A percentile compares a stretch with the other conserved stretches of the same genome.
Conservation (phyloP, 2,888 invertebrate species). For the Branchellion lobata region DNA sequence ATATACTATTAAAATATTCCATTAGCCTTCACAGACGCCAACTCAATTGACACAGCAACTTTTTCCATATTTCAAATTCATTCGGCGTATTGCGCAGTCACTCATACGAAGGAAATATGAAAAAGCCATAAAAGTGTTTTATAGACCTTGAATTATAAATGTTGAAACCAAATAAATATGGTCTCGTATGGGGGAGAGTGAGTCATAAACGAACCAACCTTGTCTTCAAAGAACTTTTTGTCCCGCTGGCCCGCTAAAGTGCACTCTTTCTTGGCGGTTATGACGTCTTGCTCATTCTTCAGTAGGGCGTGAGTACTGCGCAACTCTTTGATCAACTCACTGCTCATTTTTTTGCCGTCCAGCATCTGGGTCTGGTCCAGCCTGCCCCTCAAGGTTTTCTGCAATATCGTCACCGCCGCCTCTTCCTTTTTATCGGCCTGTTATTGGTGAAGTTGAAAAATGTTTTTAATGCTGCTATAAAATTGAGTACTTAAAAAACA, state of each 20-base stretch:
- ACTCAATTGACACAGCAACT: too few relatives aligned
- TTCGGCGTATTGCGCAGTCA: too few relatives aligned
- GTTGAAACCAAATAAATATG: too few relatives aligned
- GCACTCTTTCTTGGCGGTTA: constrained; percentile 59
- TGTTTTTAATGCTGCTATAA: neutral
- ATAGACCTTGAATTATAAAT: too few relatives aligned
- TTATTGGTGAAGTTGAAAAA: neutral
- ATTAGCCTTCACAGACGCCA: too few relatives aligned
- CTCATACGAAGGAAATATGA: too few relatives aligned
- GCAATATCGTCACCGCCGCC: constrained; percentile 69
- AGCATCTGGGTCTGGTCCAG: constrained; percentile 76
- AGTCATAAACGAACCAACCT: neutral
- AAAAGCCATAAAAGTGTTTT: too few relatives aligned
- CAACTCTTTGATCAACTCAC: constrained; percentile 73
- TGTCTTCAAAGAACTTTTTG: constrained; percentile 7
- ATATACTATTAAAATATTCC: too few relatives aligned
- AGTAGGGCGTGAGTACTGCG: constrained; percentile 70
- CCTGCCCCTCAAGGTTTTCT: constrained; percentile 72
- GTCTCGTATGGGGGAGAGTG: too few relatives aligned
- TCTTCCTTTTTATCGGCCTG: constrained; percentile 64
- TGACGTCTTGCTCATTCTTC: constrained; percentile 64
- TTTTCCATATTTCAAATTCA: too few relatives aligned
- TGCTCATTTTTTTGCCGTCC: constrained; percentile 71
- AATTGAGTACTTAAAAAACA: neutral
- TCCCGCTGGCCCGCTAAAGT: constrained; percentile 59